Evolutionary conservation across 2,797 vertebrate genomes (phyloP), one percentile per base, ranked within the genome.

Genomic region (Malurus splendens): DNA sequence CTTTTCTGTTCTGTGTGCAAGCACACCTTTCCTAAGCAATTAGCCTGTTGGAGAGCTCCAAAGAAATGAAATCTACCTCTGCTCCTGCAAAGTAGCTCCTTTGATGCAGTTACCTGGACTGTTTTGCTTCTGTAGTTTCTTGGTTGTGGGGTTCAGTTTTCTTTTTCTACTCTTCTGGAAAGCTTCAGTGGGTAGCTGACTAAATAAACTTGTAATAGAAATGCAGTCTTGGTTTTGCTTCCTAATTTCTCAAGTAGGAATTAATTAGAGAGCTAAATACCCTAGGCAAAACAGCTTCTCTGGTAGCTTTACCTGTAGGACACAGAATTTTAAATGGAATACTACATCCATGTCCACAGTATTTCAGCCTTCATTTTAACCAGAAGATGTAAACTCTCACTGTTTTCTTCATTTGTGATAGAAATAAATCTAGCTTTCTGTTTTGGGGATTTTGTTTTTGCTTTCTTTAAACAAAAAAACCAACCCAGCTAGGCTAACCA

Each of bases 171-270:
- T 86, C 52, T 66, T 86, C 25, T 39, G 30, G 61, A 73, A n/a
- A 65, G 61, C 51, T 90, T 39, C 79, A 65, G 7, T 61, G 41
- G 32, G 30, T 85, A 84, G 39, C 75, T 54, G 42, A 33, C 20
- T 90, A 94, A 75, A 91, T 89, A 78, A 87, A 72, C 59, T 89
- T 92, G 50, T 77, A 82, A 68, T 52, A 91, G 65, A 51, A 47
- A 27, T 77, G 61, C 68, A 87, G 45, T 48, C 61, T 85, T 82
- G 28, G 65, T 85, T 92, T 89, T 81, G 18, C 61, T 89, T 90
- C 61, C 36, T 89, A 75, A 89, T 82, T 86, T 87, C 54, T 92
- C 47, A 78, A 83, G 76, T 52, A 92, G 38, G 42, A 90, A 55
- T 86, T 93, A 89, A 74, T 86, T 89, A 74, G 57, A 75, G 17